Conservation (phyloP, 2,113 vertebrate genomes). For the Callorhinus ursinus region DNA sequence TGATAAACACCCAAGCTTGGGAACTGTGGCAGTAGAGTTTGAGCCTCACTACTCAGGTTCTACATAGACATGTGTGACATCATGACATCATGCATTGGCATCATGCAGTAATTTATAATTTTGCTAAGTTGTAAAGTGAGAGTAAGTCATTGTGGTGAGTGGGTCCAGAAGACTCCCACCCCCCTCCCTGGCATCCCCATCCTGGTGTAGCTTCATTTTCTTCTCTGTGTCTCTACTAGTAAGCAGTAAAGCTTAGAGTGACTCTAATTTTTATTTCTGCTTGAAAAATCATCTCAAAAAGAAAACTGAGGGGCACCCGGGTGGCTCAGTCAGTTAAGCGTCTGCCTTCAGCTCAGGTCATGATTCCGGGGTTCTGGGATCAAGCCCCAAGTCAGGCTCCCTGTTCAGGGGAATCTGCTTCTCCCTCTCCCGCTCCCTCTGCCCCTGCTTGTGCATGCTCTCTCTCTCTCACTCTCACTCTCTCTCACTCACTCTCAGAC, state of each 20-base stretch:
- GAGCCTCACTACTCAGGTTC: not conserved
- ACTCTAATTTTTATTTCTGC: slow-evolving; percentile 12
- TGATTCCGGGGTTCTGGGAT: too few relatives aligned
- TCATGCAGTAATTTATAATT: not conserved
- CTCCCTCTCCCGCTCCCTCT: too few relatives aligned
- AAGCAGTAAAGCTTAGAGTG: not conserved
- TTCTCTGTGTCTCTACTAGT: not conserved
- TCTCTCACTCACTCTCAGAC: too few relatives aligned
- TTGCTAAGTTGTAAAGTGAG: not conserved
- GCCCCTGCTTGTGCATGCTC: too few relatives aligned
- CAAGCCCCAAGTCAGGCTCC: too few relatives aligned
- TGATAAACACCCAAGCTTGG: not conserved
- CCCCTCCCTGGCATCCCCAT: not conserved
- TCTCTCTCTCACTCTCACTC: too few relatives aligned
- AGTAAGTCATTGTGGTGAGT: not conserved
- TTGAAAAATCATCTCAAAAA: not conserved
- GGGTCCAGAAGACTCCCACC: not conserved
- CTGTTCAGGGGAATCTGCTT: too few relatives aligned
- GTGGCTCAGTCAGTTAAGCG: too few relatives aligned
- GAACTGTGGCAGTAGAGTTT: not conserved
- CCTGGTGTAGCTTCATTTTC: not conserved
- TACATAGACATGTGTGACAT: not conserved
- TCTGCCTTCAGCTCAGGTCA: too few relatives aligned
- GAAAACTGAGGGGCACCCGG: not conserved
- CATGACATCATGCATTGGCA: not conserved